Evolutionary conservation across 1,140 invertebrate genomes (phyloP), one percentile per base, ranked within the genome.

Genomic region (Pollicipes pollicipes): DNA sequence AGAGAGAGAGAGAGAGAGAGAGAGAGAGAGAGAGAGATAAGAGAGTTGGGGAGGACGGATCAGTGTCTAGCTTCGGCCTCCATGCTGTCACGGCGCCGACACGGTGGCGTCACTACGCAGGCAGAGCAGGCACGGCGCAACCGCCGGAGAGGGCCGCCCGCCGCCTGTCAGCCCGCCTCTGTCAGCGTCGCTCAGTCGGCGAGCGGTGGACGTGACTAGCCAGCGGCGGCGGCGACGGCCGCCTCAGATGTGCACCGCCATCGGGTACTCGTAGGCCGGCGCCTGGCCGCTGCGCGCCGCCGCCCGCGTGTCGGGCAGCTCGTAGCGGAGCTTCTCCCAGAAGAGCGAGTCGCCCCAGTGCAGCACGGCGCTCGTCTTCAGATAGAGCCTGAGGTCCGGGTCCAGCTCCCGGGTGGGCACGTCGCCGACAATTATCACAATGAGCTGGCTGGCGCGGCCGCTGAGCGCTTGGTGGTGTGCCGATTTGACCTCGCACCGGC

Each of bases 401-500:
- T 75, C 73, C 69, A 74, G 58, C 45, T 75, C 74, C 30, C 71
- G 70, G 63, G 74, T 72, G 27, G 66, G 69, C 30, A 73, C 74
- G 27, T 72, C 73, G 71, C 73, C 73, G 37, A 68, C 73, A 66
- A 73, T 70, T 27, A 75, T 71, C 28, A 72, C 73, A 32, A 75
- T 71, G 30, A 75, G 70, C 8, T 70, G 72, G 66, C 69, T 71
- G 69, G 73, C 71, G 2, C 70, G 32, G 13, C 30, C 71, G 72
- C 73, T 74, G 67, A 75, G 70, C 30, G 74, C 74, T 68, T 75
- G 77, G 45, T 77, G 79, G 67, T 75, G 76, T 77, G 74, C 82
- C 79, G 74, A 77, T 76, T 76, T 77, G 77, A 71, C 78, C 72
- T 74, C 77, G 75, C 74, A 74, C 72, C 79, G 81, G 74, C 76